Conservation (phyloP, 2,113 vertebrate genomes). For the Hydropotes inermis region DNA sequence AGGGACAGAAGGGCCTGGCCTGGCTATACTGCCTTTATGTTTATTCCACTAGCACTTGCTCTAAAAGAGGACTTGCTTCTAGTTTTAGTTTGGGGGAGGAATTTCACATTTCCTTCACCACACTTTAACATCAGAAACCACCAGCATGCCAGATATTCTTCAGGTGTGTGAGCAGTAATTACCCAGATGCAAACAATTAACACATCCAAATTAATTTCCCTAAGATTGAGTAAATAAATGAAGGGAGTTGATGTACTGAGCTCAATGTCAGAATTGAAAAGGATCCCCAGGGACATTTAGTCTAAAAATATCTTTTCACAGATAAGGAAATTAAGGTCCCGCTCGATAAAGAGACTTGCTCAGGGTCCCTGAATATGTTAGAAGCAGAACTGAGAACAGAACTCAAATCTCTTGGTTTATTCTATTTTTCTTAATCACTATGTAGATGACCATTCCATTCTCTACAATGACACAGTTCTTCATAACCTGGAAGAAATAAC, state of each 20-base stretch:
- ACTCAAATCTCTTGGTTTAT: not conserved
- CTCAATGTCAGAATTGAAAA: not conserved
- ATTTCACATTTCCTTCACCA: not conserved
- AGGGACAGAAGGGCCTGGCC: not conserved
- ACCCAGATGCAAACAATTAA: conserved; percentile 13
- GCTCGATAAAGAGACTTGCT: not conserved
- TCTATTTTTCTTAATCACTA: not conserved
- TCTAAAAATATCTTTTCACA: not conserved
- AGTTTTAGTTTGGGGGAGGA: not conserved
- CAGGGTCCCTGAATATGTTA: not conserved
- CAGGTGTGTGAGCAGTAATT: not conserved
- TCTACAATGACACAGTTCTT: not conserved
- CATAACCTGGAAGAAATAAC: not conserved
- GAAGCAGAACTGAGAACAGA: not conserved
- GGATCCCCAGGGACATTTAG: not conserved
- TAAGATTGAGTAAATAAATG: not conserved
- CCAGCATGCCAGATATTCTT: not conserved
- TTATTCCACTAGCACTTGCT: not conserved
- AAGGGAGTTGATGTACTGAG: not conserved
- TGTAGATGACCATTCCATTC: not conserved
- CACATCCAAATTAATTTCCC: conserved; percentile 28
- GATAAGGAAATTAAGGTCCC: not conserved
- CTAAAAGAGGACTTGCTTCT: not conserved
- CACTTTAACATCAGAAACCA: not conserved
- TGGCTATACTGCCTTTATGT: fast-evolving